Evolutionary conservation across 2,797 vertebrate species (phyloP), one percentile per base, ranked within the genome.

Genomic region (Halcyon badia): DNA sequence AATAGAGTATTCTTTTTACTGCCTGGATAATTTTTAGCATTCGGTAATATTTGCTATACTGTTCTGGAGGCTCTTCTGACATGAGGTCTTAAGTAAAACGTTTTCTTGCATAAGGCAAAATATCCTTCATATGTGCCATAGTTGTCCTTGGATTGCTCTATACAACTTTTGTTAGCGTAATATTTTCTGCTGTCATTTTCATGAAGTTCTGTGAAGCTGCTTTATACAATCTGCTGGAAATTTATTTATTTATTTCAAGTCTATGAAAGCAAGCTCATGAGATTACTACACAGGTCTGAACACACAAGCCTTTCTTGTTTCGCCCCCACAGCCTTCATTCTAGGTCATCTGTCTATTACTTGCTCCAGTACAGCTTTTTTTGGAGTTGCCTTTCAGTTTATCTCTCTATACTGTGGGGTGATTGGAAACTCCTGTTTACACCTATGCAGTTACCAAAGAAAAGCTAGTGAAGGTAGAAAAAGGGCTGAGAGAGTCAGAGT

Each of bases 401-500:
- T 6, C 8, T 11, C 4, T 21, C 8, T 14, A 0, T n/a, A 13
- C 28, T 66, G 9, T 28, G 54, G 14, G 9, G 0, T 2, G 5
- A 46, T 5, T 35, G 18, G 31, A 33, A 57, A 41, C 28, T 61
- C 5, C 5, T 4, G 8, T 68, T 28, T 64, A 11, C 3, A 24
- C 21, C 18, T 24, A 19, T 0, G 1, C 35, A 9, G 19, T 37
- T 61, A 16, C 22, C 16, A 30, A 76, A 65, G 51, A 76, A 42
- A 18, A 78, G 16, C 22, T 21, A 12, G 14, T 1, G 3, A 79
- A 52, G 39, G 2, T 30, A 41, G 26, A 52, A 57, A 20, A 57
- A 57, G 20, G 56, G 31, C n/a, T 57, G 20, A 57, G 31, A 57
- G 54, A 57, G 54, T 33, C n/a, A 20, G 54, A 10, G 54, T n/a